Evolutionary conservation across 1,140 invertebrate genomes (phyloP), one percentile per base, ranked within the genome.

Genomic region (Hylyphantes graminicola): DNA sequence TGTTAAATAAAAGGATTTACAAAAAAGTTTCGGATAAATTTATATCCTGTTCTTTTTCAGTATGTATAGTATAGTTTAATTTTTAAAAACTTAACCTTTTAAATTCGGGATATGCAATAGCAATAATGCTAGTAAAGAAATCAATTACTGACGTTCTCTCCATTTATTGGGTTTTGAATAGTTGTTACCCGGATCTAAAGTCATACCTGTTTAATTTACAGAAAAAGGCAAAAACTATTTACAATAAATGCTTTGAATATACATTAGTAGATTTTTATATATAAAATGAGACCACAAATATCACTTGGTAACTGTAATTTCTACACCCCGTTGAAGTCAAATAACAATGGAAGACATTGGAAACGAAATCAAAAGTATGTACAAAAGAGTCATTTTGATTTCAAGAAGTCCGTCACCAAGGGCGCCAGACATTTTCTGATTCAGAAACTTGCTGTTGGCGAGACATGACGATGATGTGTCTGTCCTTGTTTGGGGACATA

Each of bases 371-470:
- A 35, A 65, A 13, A 59, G 57, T 59, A 59, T 13, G 17, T 35
- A 21, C 63, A 21, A 21, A 17, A 53, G 9, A 11, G 3, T 35
- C 35, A 35, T 35, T 70, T 53, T 53, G 68, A 53, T 13, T 74
- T 17, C 5, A 48, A 35, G 57, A 61, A 61, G 57, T 57, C 4
- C 7, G 21, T 75, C 17, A 83, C 80, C 80, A 83, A 0, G 80
- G 80, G 13, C 80, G 61, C 80, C 80, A 83, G 0, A 83, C 80
- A 51, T 55, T 74, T 50, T 83, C 80, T n/a, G 80, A 21, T 57
- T 83, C 80, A 10, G 68, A 19, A 8, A 55, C 50, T 35, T 83
- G 59, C 7, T 51, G 54, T 17, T 81, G 79, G 10, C 61, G 59
- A 4, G 17, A 72, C 48, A 75, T 50, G 21, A 15, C 12, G 11